Conservation (phyloP, 1,140 invertebrate species). For the Pygmarrhopalites habei region DNA sequence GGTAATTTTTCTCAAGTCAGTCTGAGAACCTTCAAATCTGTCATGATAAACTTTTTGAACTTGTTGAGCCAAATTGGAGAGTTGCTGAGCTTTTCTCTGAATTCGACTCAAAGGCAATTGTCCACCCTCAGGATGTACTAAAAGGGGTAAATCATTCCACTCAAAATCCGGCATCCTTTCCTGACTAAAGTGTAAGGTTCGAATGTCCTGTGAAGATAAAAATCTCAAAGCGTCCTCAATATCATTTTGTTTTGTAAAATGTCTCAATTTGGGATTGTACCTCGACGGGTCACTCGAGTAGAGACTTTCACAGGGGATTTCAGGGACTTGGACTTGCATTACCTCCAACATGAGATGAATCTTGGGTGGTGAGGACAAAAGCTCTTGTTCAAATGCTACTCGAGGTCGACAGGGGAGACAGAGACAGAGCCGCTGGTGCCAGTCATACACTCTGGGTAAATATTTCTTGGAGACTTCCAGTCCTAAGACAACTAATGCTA, state of each 20-base stretch:
- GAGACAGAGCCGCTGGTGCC: constrained; percentile 48
- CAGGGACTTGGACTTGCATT: constrained; percentile 38
- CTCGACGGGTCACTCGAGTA: constrained; percentile 71
- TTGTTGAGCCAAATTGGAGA: constrained; percentile 78
- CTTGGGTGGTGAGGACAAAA: neutral
- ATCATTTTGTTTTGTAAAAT: constrained; percentile 67
- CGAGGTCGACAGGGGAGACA: neutral
- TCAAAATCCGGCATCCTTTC: constrained; percentile 43
- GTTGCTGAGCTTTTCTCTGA: constrained; percentile 74
- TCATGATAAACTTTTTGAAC: constrained; percentile 57
- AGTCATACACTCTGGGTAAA: constrained; percentile 59
- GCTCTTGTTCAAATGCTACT: neutral
- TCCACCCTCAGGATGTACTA: constrained; percentile 68
- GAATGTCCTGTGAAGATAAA: constrained; percentile 11
- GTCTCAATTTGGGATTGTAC: constrained; percentile 61
- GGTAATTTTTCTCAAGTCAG: constrained; percentile 45
- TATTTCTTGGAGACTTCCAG: constrained; percentile 45
- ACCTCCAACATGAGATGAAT: neutral
- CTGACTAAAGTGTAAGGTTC: constrained; percentile 11
- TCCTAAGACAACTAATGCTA: constrained; percentile 51
- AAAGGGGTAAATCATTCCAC: constrained; percentile 60
- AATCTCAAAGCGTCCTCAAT: constrained; percentile 55
- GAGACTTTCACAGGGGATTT: constrained; percentile 55
- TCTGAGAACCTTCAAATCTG: constrained; percentile 38
- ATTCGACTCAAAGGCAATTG: constrained; percentile 66